Evolutionary conservation across 1,140 invertebrate species (phyloP).

Genomic region (Nilaparvata lugens): DNA sequence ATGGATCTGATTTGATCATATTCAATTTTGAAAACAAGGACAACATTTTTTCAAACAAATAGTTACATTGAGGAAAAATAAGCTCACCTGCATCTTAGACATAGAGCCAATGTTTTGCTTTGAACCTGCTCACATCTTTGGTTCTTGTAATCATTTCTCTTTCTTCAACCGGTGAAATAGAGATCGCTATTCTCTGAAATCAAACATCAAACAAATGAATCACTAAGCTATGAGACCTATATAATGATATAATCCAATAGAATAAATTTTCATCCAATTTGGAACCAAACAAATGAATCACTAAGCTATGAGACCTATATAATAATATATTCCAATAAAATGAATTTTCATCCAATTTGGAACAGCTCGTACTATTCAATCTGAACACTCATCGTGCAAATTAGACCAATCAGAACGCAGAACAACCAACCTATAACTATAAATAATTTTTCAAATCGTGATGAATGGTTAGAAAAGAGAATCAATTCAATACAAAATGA

Average conservation of each 20-base stretch:
- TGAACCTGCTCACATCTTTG: constrained; percentile 40
- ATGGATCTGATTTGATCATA: background rate
- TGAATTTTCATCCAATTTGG: too few species aligned
- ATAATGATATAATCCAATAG: background rate
- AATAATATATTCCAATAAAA: too few species aligned
- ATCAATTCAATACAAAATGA: too few species aligned
- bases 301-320: background rate
- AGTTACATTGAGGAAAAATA: background rate
- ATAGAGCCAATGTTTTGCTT: constrained; percentile 44
- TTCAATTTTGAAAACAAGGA: background rate
- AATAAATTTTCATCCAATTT: background rate
- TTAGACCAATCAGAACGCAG: too few species aligned
- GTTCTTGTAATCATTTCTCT: constrained; percentile 39
- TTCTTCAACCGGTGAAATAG: constrained; percentile 44
- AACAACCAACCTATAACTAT: too few species aligned
- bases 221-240: background rate
- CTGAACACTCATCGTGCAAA: too few species aligned
- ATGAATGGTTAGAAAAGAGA: too few species aligned
- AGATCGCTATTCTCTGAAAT: constrained; percentile 42
- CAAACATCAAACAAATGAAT: background rate
- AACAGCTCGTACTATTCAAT: too few species aligned
- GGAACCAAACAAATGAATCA: background rate
- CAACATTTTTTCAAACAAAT: background rate
- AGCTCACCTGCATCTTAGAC: constrained; percentile 30
- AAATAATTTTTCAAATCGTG: too few species aligned